Conservation (phyloP, 2,888 invertebrate genomes). For the Philopedon plagiatum region DNA sequence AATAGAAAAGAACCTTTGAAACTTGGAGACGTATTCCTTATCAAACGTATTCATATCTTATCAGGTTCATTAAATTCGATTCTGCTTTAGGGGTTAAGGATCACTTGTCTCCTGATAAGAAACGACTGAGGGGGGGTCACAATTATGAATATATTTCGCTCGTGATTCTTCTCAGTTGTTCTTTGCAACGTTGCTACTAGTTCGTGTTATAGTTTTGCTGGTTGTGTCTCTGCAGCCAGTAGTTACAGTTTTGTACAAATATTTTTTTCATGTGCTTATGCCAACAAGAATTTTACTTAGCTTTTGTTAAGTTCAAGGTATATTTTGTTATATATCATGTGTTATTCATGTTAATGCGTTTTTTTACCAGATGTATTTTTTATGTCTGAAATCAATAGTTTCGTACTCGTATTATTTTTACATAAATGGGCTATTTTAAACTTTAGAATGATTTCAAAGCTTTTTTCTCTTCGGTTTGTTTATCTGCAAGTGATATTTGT, state of each 20-base stretch:
- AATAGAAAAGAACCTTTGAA: not conserved
- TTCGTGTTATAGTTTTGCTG: constrained; percentile 18
- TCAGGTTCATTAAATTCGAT: not conserved
- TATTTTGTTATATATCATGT: not conserved
- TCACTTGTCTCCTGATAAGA: not conserved
- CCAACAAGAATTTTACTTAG: constrained; percentile 26
- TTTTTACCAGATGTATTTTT: constrained; percentile 8
- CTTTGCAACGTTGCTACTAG: not conserved
- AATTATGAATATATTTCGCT: not conserved
- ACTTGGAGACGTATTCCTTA: not conserved
- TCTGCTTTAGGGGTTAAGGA: constrained; percentile 2
- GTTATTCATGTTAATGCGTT: not conserved
- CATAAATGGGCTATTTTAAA: too few species aligned
- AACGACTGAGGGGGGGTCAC: not conserved
- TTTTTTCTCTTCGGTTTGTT: too few species aligned
- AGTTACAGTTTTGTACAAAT: not conserved
- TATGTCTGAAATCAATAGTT: too few species aligned
- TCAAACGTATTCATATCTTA: not conserved
- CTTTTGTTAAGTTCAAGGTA: constrained; percentile 37
- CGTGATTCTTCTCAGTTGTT: not conserved
- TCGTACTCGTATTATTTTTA: too few species aligned
- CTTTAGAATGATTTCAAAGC: too few species aligned
- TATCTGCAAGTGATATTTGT: too few species aligned
- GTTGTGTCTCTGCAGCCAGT: constrained; percentile 30
- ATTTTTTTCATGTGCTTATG: constrained; percentile 33